Evolutionary conservation across 2,797 vertebrate genomes (phyloP), one percentile per base, ranked within the genome.

Genomic region (Cottoperca gobio): DNA sequence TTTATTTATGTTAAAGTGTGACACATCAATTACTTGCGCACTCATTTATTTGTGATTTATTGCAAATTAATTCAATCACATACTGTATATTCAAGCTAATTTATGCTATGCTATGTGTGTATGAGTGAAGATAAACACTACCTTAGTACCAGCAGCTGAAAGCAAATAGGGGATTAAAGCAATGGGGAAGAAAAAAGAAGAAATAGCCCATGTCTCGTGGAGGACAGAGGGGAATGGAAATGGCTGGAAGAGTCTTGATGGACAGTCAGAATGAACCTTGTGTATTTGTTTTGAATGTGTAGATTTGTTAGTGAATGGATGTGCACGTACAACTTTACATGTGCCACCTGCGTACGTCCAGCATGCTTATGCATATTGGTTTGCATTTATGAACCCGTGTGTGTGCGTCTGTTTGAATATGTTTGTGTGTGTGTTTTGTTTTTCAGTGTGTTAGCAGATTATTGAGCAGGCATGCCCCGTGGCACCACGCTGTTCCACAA

Each of bases 401-500:
- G 54, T 61, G 52, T 35, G 31, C 8, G 62, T 61, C 26, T 21
- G 52, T 10, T 26, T 11, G 19, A 24, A 23, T 31, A 31, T n/a
- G 16, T 43, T 13, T 59, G 26, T 54, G 45, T 59, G 48, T 68
- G 58, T 68, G 59, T 42, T 55, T 37, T 67, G 49, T 52, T 46
- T 54, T 76, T 60, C 79, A 37, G 70, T 78, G 64, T 82, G 76
- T 85, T 80, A 79, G 76, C 69, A 81, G 91, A 90, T 92, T 90
- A 92, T 89, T 89, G 86, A 90, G 89, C 85, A 78, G 78, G 52
- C 78, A 73, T 90, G 87, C 87, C 92, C 86, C 16, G 78, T 90
- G 86, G 92, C 90, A 80, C 53, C 89, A 79, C 75, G 86, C 84
- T 70, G 86, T 83, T 91, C 83, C 82, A 78, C 89, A 90, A 84